Evolutionary conservation across 1,140 invertebrate genomes (phyloP).

Genomic region (Onthophagus taurus): DNA sequence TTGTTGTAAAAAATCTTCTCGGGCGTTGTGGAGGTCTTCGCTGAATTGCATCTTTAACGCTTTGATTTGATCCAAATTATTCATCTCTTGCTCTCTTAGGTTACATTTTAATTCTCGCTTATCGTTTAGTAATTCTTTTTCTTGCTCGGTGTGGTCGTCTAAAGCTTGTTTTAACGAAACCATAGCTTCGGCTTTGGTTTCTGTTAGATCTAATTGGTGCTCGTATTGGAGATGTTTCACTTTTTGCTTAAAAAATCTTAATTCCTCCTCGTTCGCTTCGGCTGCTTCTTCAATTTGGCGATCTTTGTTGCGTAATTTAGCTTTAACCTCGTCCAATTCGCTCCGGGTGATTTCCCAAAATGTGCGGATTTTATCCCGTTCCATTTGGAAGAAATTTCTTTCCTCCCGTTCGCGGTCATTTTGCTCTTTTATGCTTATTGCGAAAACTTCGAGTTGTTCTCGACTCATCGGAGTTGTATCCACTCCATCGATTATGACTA

Average conservation of each 20-base stretch:
- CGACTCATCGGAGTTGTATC: constrained; percentile 86
- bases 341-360: constrained; percentile 89
- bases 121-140: constrained; percentile 67
- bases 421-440: constrained; percentile 79
- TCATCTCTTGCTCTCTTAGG: constrained; percentile 61
- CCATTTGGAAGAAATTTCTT: constrained; percentile 89
- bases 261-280: constrained; percentile 76
- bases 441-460: constrained; percentile 86
- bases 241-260: constrained; percentile 86
- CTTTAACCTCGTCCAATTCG: constrained; percentile 72
- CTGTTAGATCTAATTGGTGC: constrained; percentile 73
- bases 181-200: constrained; percentile 66
- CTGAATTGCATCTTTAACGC: constrained; percentile 43
- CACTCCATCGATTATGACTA: constrained; percentile 71
- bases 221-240: constrained; percentile 88
- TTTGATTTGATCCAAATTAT: constrained; percentile 55
- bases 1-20: constrained; percentile 64
- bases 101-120: constrained; percentile 65
- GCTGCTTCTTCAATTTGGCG: constrained; percentile 77
- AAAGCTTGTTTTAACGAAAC: constrained; percentile 65
- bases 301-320: constrained; percentile 67
- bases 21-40: constrained; percentile 47
- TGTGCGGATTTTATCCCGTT: constrained; percentile 86
- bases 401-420: constrained; percentile 89
- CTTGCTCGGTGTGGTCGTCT: constrained; percentile 63